phyloP scores from a whole-genome alignment of 2,888 invertebrate species.

The Tetramorium bicarinatum region DNA sequence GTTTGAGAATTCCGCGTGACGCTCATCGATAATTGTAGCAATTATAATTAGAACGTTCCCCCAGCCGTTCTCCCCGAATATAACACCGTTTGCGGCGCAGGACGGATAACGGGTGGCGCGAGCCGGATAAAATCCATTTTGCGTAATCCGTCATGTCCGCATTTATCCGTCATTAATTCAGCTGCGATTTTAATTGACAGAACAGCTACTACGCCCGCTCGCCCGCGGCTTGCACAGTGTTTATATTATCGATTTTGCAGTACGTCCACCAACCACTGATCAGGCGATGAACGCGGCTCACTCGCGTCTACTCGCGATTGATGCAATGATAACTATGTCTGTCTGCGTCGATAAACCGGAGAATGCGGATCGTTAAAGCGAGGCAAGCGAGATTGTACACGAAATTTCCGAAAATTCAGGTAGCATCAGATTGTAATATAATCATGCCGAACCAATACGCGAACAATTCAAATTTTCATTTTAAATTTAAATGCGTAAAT shows the following conservation, averaged over 20 bases:
- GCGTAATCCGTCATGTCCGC: conserved; percentile 54
- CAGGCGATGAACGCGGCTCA: conserved; percentile 26
- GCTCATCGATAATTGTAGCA: conserved; percentile 43
- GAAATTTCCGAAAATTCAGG: conserved; percentile 33
- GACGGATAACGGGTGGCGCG: conserved; percentile 31
- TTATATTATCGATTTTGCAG: conserved; percentile 53
- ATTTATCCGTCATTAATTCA: conserved; percentile 58
- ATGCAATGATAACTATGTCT: conserved; percentile 50
- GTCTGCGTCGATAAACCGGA: conserved; percentile 41
- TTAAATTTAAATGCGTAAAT: neutral
- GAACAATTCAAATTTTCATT: neutral
- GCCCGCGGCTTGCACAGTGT: conserved; percentile 41
- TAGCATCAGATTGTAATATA: conserved; percentile 9
- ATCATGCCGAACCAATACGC: neutral
- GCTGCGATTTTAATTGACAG: conserved; percentile 60
- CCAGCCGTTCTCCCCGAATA: neutral
- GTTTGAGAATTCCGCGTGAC: conserved; percentile 35
- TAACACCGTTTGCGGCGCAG: conserved; percentile 36
- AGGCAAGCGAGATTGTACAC: conserved; percentile 15
- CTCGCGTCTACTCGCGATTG: conserved; percentile 46
- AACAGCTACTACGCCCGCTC: conserved; percentile 35
- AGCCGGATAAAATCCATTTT: conserved; percentile 39
- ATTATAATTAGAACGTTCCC: conserved; percentile 45
- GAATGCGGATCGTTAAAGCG: conserved; percentile 45
- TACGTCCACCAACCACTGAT: conserved; percentile 25